Conservation (phyloP, 2,113 vertebrate genomes). For the Cyanoramphus novaezelandiae region DNA sequence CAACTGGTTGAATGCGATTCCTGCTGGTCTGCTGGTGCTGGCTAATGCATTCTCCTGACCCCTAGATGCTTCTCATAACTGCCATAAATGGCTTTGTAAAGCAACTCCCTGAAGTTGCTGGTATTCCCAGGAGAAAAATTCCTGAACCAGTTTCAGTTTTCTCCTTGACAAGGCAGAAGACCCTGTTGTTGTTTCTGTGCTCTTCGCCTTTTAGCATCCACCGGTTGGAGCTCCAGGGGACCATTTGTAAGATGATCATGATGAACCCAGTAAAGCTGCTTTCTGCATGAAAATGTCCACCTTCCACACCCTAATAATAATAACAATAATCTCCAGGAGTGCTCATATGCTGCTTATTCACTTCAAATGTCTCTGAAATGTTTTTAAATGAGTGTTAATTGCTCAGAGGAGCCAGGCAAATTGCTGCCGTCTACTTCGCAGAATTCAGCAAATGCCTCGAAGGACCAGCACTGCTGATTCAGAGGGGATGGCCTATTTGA, state of each 20-base stretch:
- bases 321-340: not conserved
- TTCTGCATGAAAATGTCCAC: not conserved
- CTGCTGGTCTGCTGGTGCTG: not conserved
- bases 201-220: not conserved
- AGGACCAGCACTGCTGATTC: not conserved
- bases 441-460: not conserved
- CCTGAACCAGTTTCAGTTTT: not conserved
- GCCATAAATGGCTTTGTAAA: conserved; percentile 1
- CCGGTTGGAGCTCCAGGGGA: not conserved
- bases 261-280: not conserved
- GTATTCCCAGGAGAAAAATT: not conserved
- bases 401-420: not conserved
- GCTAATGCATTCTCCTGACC: not conserved
- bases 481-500: not conserved
- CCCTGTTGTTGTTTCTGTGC: not conserved
- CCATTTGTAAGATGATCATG: not conserved
- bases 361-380: not conserved
- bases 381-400: not conserved
- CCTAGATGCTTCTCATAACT: not conserved
- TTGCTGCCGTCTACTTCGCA: not conserved
- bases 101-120: not conserved
- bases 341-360: not conserved
- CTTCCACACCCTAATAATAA: not conserved
- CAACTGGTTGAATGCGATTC: not conserved
- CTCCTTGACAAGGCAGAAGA: not conserved